Evolutionary conservation across 2,888 invertebrate genomes (phyloP).

Genomic region (Eupithecia inturbata): DNA sequence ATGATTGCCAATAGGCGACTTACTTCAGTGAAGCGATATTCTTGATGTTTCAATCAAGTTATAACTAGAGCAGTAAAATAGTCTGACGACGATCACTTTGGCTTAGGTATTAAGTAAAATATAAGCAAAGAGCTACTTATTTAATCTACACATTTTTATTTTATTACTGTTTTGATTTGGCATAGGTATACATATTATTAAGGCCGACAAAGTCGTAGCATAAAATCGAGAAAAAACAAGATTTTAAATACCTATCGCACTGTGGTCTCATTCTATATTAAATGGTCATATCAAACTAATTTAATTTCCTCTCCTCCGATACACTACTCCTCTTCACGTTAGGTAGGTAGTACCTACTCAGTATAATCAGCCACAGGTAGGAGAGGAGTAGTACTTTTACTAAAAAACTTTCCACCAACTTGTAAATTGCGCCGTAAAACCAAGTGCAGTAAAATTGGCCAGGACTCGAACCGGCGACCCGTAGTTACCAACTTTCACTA

Average conservation of each 20-base stretch:
- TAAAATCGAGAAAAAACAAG: not conserved
- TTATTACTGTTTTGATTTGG: not conserved
- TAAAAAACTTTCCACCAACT: constrained; percentile 62
- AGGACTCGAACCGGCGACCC: constrained; percentile 57
- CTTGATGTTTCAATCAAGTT: constrained; percentile 1
- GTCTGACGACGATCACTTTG: not conserved
- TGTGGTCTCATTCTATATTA: not conserved
- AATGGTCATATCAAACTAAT: not conserved
- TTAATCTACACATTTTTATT: too few species aligned
- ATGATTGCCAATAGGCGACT: not conserved
- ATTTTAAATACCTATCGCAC: too few species aligned
- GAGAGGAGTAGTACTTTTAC: constrained; percentile 52
- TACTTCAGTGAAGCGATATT: not conserved
- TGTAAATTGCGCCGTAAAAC: constrained; percentile 61
- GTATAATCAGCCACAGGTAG: constrained; percentile 50
- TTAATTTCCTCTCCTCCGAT: not conserved
- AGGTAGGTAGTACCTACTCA: constrained; percentile 10
- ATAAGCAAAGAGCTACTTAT: too few species aligned
- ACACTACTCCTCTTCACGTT: not conserved
- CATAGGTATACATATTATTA: not conserved
- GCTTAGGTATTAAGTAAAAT: too few species aligned
- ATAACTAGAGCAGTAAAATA: not conserved
- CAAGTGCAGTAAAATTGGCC: constrained; percentile 62
- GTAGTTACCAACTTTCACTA: constrained; percentile 63
- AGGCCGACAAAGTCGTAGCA: not conserved